These are phyloP conservation scores for Squalus acanthias DNA, from an alignment of 2,797 vertebrate genomes.

Conservation along the genomic window DNA sequence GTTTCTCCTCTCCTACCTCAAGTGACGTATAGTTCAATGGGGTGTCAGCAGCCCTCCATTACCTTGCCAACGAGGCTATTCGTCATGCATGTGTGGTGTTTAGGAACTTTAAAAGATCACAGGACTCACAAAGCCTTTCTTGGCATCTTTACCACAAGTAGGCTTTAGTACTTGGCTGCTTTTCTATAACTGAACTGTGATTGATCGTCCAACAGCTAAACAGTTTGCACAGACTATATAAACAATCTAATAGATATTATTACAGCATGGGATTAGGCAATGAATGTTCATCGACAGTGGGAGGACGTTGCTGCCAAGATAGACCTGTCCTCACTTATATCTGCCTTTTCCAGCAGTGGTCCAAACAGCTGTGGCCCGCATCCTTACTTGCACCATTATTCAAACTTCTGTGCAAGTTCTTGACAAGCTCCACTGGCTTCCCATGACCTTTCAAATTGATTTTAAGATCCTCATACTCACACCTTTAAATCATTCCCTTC, in stretches of 20 bases:
- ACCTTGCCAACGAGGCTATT: not conserved
- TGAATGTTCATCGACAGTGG: not conserved
- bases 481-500: too few relatives aligned
- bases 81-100: not conserved
- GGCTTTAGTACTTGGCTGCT: not conserved
- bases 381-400: too few relatives aligned
- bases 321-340: not conserved
- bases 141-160: not conserved
- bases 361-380: too few relatives aligned
- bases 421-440: too few relatives aligned
- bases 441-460: too few relatives aligned
- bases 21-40: not conserved
- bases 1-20: not conserved
- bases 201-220: not conserved
- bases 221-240: not conserved
- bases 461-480: too few relatives aligned
- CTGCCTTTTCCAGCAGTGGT: too few relatives aligned
- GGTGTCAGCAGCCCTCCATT: not conserved
- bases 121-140: not conserved
- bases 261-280: not conserved
- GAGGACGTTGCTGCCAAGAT: not conserved
- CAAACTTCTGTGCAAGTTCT: too few relatives aligned
- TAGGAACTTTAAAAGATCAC: not conserved
- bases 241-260: not conserved
- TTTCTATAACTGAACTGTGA: not conserved